Percentiles rank a stretch among this genome's conserved stretches.
Conservation (phyloP, 1,140 invertebrate genomes). For the Drosophila burlai region DNA sequence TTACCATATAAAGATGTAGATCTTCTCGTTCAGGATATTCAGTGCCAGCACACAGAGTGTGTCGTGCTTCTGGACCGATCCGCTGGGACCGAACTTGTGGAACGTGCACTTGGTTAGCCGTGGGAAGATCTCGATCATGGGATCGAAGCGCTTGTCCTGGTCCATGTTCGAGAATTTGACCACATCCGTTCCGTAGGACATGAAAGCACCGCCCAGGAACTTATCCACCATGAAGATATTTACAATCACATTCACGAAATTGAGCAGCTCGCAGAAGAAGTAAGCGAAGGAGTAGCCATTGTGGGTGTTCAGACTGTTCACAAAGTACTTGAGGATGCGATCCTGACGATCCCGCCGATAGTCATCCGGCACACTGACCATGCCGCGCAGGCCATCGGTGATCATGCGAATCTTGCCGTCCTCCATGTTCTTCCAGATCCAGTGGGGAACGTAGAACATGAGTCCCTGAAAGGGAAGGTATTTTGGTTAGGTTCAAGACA, state of each 20-base stretch:
- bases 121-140: slow-evolving; percentile 93
- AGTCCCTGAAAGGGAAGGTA: slow-evolving; percentile 88
- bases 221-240: slow-evolving; percentile 85
- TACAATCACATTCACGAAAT: slow-evolving; percentile 94
- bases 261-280: slow-evolving; percentile 93
- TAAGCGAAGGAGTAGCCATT: slow-evolving; percentile 94
- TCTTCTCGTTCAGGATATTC: slow-evolving; percentile 97
- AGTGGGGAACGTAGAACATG: slow-evolving; percentile 94
- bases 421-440: slow-evolving; percentile 96
- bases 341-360: slow-evolving; percentile 89
- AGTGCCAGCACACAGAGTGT: slow-evolving; percentile 94
- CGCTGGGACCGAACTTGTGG: slow-evolving; percentile 95
- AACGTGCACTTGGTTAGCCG: slow-evolving; percentile 96
- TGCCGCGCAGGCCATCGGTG: slow-evolving; percentile 92
- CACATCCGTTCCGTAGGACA: slow-evolving; percentile 94
- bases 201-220: slow-evolving; percentile 94
- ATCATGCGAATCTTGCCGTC: slow-evolving; percentile 93
- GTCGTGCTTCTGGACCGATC: slow-evolving; percentile 91
- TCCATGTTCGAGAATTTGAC: slow-evolving; percentile 93
- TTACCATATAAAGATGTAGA: slow-evolving; percentile 96
- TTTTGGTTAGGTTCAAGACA: neutral
- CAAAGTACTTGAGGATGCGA: slow-evolving; percentile 93
- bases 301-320: slow-evolving; percentile 92
- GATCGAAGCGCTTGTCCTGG: slow-evolving; percentile 91
- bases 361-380: slow-evolving; percentile 87